A percentile compares a stretch with the other conserved stretches of the same genome.
phyloP scores from a whole-genome alignment of 2,888 invertebrate genomes.

The Diarsia dahlii region DNA sequence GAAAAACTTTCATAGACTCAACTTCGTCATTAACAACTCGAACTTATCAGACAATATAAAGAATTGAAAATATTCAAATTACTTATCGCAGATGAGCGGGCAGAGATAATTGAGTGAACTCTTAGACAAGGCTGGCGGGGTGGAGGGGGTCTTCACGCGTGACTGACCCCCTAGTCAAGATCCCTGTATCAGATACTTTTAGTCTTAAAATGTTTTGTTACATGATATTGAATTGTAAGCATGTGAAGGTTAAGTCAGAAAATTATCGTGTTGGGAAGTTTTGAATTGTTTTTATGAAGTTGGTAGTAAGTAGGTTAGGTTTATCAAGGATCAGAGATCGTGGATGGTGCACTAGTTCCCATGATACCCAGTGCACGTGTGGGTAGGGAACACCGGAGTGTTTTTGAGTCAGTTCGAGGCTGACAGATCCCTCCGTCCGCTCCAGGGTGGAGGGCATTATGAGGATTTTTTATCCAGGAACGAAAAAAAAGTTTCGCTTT shows the following conservation, averaged over 20 bases:
- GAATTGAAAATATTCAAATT: slow-evolving; percentile 71
- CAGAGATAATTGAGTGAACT: slow-evolving; percentile 80
- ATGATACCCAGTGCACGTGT: too few relatives aligned
- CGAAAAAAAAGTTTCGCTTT: too few relatives aligned
- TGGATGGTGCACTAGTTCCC: too few relatives aligned
- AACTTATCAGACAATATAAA: slow-evolving; percentile 60
- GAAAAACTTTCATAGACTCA: slow-evolving; percentile 23
- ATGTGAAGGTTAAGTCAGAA: slow-evolving; percentile 17
- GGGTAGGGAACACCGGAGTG: too few relatives aligned
- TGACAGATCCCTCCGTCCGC: too few relatives aligned
- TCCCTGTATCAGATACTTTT: slow-evolving; percentile 44
- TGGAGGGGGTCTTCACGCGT: slow-evolving; percentile 42
- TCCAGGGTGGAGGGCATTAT: too few relatives aligned
- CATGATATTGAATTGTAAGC: slow-evolving; percentile 37
- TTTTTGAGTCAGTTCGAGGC: too few relatives aligned
- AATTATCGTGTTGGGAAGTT: not conserved
- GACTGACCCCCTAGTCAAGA: slow-evolving; percentile 49
- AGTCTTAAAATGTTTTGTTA: slow-evolving; percentile 41
- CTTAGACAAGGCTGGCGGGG: slow-evolving; percentile 56
- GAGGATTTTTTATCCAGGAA: too few relatives aligned
- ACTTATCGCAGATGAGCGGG: slow-evolving; percentile 76
- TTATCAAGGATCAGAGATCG: not conserved
- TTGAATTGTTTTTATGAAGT: slow-evolving; percentile 6
- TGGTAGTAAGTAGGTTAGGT: not conserved
- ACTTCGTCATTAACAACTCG: slow-evolving; percentile 50